Evolutionary conservation across 2,888 invertebrate species (phyloP).

Genomic region (Nemoura dubitans): DNA sequence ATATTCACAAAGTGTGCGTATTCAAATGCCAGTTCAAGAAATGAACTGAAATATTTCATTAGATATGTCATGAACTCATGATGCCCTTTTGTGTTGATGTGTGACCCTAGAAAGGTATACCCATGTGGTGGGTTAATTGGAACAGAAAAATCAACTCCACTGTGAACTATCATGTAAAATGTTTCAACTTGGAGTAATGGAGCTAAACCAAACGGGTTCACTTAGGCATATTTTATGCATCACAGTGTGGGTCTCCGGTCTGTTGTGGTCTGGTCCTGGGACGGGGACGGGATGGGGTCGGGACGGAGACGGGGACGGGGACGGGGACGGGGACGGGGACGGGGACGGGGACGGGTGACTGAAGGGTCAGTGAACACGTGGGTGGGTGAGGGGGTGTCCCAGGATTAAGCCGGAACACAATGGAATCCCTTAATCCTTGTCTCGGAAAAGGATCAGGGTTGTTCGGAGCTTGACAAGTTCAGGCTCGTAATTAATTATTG

Average conservation of each 20-base stretch:
- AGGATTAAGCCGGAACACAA: slow-evolving; percentile 7
- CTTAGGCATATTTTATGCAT: background rate
- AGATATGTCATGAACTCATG: too few species aligned
- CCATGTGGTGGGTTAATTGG: background rate
- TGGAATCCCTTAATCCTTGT: slow-evolving; percentile 43
- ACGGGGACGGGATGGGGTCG: too few species aligned
- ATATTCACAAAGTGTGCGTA: background rate
- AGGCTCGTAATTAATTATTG: slow-evolving; percentile 47
- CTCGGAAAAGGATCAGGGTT: slow-evolving; percentile 40
- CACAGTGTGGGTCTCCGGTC: background rate
- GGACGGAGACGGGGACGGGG: too few species aligned
- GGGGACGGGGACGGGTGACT: too few species aligned
- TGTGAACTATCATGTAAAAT: too few species aligned
- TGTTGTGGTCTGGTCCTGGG: too few species aligned
- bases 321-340: too few species aligned
- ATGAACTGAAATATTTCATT: background rate
- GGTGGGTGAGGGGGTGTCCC: background rate
- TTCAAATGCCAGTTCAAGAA: background rate
- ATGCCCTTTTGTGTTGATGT: background rate
- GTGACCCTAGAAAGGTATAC: background rate
- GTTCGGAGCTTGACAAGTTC: slow-evolving; percentile 46
- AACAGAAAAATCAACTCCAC: background rate
- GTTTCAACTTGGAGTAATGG: background rate
- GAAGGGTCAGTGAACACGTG: background rate
- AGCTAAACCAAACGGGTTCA: background rate